phyloP scores from a whole-genome alignment of 2,113 vertebrate genomes.

The Caloenas nicobarica region DNA sequence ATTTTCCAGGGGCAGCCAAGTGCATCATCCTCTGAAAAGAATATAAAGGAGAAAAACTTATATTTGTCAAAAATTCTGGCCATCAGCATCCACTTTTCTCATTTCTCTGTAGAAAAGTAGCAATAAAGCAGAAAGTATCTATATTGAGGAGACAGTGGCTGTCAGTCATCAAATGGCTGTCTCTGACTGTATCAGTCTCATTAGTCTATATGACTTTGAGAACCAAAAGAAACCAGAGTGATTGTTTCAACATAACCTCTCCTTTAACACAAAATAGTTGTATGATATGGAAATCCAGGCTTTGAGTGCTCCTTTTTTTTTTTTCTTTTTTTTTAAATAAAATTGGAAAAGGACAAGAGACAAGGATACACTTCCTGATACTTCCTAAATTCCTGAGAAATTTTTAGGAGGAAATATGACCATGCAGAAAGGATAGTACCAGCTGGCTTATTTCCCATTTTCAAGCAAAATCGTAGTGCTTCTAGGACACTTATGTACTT shows the following conservation, averaged over 20 bases:
- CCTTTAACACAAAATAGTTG: background rate
- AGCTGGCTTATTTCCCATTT: background rate
- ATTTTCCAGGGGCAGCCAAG: constrained; percentile 57
- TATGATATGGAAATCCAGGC: background rate
- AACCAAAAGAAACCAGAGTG: background rate
- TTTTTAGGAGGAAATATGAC: background rate
- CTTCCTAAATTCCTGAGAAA: background rate
- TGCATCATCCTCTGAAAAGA: constrained; percentile 46
- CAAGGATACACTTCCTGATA: background rate
- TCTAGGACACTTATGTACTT: background rate
- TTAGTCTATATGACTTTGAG: background rate
- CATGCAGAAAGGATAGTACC: background rate
- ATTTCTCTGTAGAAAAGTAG: background rate
- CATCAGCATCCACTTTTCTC: background rate
- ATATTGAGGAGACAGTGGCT: background rate
- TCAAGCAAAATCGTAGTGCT: background rate
- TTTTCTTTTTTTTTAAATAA: background rate
- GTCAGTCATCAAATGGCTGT: background rate
- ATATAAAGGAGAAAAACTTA: constrained; percentile 26
- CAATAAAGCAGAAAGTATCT: background rate
- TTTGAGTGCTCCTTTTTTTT: background rate
- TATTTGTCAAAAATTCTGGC: background rate
- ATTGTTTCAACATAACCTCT: background rate
- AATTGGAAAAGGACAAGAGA: background rate
- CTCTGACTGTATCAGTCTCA: background rate